Evolutionary conservation across 2,888 invertebrate genomes (phyloP), one percentile per base, ranked within the genome.

Genomic region (Tachina grossa): DNA sequence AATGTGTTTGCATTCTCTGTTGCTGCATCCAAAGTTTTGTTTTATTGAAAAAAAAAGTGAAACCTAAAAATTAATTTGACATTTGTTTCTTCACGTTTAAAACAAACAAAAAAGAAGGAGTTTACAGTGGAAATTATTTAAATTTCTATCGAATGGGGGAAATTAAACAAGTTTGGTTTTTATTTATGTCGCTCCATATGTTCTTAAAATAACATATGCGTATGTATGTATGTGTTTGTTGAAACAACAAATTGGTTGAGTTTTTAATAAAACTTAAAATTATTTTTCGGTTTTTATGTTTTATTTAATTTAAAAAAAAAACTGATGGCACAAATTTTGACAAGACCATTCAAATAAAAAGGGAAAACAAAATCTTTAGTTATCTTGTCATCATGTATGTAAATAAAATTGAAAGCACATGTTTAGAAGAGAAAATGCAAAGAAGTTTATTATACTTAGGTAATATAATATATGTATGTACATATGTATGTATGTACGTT

Each of bases 201-300:
- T 71, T 63, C 71, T 55, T n/a, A 65, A 80, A 80, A 65, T 72
- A 80, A 65, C 63, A 79, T n/a, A 57, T 8, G 4, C 10, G 4
- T 31, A 31, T 31, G 31, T 31, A 31, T 31, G 31, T 6, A 31
- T 13, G 49, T 49, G 22, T 45, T 53, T 69, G n/a, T 59, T 49
- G 16, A 68, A 19, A 68, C 22, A 43, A 43, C 41, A 59, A 68
- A 13, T 51, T 41, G 22, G 1, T 68, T 57, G 16, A 77, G 22
- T 49, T 41, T 57, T 39, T 5, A 31, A 14, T 22, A 31, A 53
- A 10, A 14, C 49, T 55, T 76, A 4, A 31, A 31, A 9, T 39
- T 49, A 19, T 47, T 47, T 65, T 65, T 13, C 14, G 10, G 31
- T 55, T 22, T 43, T 47, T n/a, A 31, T 65, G 9, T 14, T 65